A percentile compares a stretch with the other conserved stretches of the same genome.
Evolutionary conservation across 2,797 vertebrate genomes (phyloP).

Genomic region (Notamacropus eugenii): DNA sequence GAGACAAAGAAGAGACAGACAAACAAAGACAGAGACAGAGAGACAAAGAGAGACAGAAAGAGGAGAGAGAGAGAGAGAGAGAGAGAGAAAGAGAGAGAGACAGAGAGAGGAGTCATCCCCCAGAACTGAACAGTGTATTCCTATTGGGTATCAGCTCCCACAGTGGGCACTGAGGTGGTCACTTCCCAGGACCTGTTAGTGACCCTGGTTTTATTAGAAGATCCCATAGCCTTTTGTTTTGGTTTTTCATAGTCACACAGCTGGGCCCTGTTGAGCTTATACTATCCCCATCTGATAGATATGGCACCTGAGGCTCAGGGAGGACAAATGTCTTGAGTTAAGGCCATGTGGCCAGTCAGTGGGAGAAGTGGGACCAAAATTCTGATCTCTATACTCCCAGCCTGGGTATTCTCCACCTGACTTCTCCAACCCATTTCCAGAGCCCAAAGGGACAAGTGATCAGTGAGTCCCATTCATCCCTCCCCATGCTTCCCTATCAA

Average conservation of each 20-base stretch:
- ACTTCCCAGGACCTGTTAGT: not conserved
- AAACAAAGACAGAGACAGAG: not conserved
- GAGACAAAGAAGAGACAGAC: no score
- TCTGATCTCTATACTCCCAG: not conserved
- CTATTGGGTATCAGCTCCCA: not conserved
- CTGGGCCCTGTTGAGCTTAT: not conserved
- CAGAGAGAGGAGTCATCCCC: not conserved
- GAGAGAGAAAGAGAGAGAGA: not conserved
- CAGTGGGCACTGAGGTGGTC: not conserved
- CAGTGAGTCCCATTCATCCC: not conserved
- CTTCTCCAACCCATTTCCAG: not conserved
- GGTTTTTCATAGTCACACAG: not conserved
- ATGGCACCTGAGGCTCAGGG: not conserved
- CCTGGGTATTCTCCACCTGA: not conserved
- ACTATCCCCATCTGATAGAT: not conserved
- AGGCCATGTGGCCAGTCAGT: not conserved
- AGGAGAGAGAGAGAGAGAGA: no score
- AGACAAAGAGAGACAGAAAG: not conserved
- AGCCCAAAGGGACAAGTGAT: not conserved
- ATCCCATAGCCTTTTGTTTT: not conserved
- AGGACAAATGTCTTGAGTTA: not conserved
- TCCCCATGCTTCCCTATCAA: not conserved
- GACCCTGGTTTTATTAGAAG: not conserved
- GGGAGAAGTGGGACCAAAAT: not conserved
- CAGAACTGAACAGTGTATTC: not conserved